A percentile compares a stretch with the other conserved stretches of the same genome.
These are phyloP conservation scores for Notamacropus eugenii DNA, from an alignment of 2,797 vertebrate species.

Conservation along the genomic window DNA sequence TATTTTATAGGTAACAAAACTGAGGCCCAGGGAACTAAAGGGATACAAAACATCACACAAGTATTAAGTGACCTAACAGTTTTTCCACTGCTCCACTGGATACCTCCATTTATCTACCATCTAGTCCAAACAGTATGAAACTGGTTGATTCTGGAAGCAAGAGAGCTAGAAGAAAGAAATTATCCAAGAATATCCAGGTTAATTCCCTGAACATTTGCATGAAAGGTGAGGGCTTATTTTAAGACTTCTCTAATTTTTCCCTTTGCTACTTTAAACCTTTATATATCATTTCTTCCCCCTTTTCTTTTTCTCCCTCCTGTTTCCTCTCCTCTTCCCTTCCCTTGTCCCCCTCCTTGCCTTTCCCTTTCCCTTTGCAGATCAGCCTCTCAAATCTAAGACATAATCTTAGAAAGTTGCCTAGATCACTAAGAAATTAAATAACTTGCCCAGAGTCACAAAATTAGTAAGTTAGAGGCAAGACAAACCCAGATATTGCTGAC, in stretches of 20 bases:
- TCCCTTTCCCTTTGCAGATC: background rate
- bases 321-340: no score
- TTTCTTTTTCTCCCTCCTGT: background rate
- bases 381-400: background rate
- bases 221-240: background rate
- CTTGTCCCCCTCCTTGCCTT: background rate
- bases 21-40: background rate
- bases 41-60: background rate
- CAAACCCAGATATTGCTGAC: background rate
- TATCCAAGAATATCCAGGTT: background rate
- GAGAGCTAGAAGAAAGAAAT: background rate
- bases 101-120: background rate
- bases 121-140: background rate
- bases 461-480: background rate
- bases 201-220: background rate
- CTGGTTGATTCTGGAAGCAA: background rate
- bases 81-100: background rate
- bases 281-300: background rate
- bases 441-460: background rate
- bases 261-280: background rate
- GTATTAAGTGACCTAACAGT: background rate
- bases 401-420: background rate
- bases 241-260: background rate
- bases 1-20: background rate
- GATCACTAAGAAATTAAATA: background rate